Evolutionary conservation across 2,888 invertebrate genomes (phyloP), one percentile per base, ranked within the genome.

Genomic region (Cephus rjabovi): DNA sequence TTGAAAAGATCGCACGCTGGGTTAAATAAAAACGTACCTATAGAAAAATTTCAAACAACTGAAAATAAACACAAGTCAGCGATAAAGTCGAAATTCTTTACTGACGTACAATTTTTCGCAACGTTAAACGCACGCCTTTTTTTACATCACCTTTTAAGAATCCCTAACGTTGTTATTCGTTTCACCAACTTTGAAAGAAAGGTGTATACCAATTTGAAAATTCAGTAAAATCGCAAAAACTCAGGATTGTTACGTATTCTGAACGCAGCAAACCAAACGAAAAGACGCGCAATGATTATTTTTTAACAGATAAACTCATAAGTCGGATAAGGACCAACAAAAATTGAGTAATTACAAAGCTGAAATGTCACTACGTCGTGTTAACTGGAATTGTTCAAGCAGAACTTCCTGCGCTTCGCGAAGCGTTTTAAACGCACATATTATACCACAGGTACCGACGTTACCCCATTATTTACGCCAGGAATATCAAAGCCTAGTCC

Each of bases 391-490:
- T 56, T 56, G 56, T 56, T 56, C 56, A 15, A 23, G 56, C 23
- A 23, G 23, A 23, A 23, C 56, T 56, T 56, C 23, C 56, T 56
- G 15, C 40, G 6, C 23, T 23, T 40, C 23, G 40, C 23, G 40
- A 40, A 40, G 40, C 56, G 23, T 56, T 56, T 23, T 23, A 56
- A 56, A 56, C 23, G 56, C 23, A 23, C 56, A 56, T 56, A 9
- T 1, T 56, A 23, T 6, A 56, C 2, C 56, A 23, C 56, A 23
- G 56, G 15, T 23, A 56, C 6, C 56, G 6, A 23, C 2, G 23
- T 56, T 23, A 77, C 70, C 77, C 35, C 31, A 75, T 71, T 77
- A 37, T 75, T 70, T 40, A 77, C 77, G 77, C 75, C 40, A 77
- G 75, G 70, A 77, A 75, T 77, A 77, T 77, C 77, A 77, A 77